These are phyloP conservation scores for Leucoraja ocellata DNA, from an alignment of 2,797 vertebrate species.

Conservation along the genomic window DNA sequence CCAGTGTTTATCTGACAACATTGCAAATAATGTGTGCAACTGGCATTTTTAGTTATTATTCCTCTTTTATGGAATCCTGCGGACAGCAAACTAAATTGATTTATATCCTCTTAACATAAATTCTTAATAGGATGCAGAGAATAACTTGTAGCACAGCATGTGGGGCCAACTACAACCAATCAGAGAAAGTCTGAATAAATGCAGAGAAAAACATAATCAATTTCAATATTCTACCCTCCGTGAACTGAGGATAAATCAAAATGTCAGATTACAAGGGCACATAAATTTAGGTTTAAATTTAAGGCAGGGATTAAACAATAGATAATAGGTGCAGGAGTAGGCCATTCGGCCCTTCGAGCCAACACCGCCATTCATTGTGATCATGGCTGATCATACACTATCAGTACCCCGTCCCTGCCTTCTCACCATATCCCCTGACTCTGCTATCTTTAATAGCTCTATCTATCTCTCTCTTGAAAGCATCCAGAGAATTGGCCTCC, in stretches of 20 bases:
- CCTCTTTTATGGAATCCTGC: not conserved
- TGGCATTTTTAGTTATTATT: not conserved
- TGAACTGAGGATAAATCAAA: not conserved
- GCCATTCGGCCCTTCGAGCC: too few relatives aligned
- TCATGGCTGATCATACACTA: too few relatives aligned
- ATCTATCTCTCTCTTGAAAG: too few relatives aligned
- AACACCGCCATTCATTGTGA: too few relatives aligned
- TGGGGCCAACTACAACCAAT: not conserved
- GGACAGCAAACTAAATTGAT: constrained; percentile 9
- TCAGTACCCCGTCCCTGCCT: too few relatives aligned
- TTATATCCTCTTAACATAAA: constrained; percentile 12
- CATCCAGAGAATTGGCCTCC: too few relatives aligned
- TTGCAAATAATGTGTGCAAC: not conserved
- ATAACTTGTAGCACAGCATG: constrained; percentile 27
- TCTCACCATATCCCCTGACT: too few relatives aligned
- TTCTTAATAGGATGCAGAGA: constrained; percentile 27
- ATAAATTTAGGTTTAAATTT: not conserved
- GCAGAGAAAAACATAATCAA: not conserved
- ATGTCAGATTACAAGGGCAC: not conserved
- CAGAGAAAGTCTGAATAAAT: not conserved
- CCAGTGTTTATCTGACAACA: not conserved
- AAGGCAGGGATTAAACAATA: too few relatives aligned
- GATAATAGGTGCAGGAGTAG: too few relatives aligned
- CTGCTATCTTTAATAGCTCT: too few relatives aligned
- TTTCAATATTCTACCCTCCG: not conserved